Base-by-base conservation (phyloP, 2,797 vertebrate genomes). In the Fringilla coelebs region DNA sequence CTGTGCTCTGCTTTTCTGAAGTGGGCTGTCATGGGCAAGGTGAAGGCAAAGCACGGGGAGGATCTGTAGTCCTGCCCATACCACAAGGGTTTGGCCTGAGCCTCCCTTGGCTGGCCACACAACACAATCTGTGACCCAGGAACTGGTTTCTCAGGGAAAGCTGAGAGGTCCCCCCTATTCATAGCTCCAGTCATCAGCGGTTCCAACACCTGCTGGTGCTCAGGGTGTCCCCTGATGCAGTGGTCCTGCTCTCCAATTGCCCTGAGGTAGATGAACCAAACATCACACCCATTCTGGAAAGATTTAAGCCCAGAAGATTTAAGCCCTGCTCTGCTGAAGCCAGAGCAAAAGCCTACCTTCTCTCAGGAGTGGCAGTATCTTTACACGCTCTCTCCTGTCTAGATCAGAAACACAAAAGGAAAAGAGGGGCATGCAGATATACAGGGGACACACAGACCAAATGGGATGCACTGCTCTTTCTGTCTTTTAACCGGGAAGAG, bases 101-200 rank as follows among this genome's bases (percentile, higher is more conserved):
- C 31, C 40, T 28, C 2, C 1, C 46, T 83, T 61, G 73, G 41
- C 4, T 0, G 48, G 8, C 32, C n/a, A 41, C 36, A 13, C 2
- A 20, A 13, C 19, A 62, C 28, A 41, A 19, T 34, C 31, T 38
- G 15, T 62, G 29, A 72, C 24, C 34, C 60, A 73, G 38, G 6
- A 81, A 19, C 18, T 21, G 40, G 20, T 20, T 2, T 88, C 17
- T 6, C 31, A 60, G 31, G 20, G 36, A 60, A 91, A 74, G n/a
- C 34, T 57, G 49, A 79, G 48, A 45, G 13, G 20, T 63, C 1
- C 2, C 2, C 6, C 2, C 10, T 16, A 0, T n/a, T 63, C 71
- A 68, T 15, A 75, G 58, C 41, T 87, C 10, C 48, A 62, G 26
- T 11, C 32, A 65, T 38, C 49, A 22, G 24, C 29, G 3, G n/a